Base-by-base conservation (phyloP, 1,140 invertebrate genomes). In the Dendrolimus kikuchii region DNA sequence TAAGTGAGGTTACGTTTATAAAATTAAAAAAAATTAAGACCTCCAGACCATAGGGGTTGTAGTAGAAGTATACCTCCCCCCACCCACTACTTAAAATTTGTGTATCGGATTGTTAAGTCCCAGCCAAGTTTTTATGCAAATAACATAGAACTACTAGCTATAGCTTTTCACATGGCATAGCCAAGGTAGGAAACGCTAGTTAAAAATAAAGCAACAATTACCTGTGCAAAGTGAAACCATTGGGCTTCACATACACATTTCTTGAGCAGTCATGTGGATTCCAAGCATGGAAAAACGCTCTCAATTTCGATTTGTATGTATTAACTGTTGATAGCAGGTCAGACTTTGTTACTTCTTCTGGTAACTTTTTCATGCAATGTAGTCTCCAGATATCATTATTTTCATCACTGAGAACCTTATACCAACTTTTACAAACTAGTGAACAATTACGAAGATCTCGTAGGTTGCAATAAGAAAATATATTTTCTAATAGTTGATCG, bases 181-280 rank as follows among this genome's bases (percentile, higher is more conserved):
- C 23, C 3, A n/a, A n/a, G 38, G n/a, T 8, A 46, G 38, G 43
- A 48, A 55, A 48, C 43, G 39, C 49, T 49, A 7, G 41, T 49
- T 8, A 51, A 52, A 42, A 0, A 47, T 58, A 46, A 23, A 23
- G 23, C 23, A 2, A 2, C 23, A 44, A 23, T 36, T 68, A 86
- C 88, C 96, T 92, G 89, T 99, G 98, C 62, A 99, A 88, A 5
- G 98, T 99, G 79, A 99, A 99, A 50, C 96, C 97, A 89, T 98
- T 99, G 23, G 95, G 92, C 89, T 98, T 99, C 50, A 99, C 94
- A 79, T 97, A 99, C 79, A 99, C 95, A 89, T 99, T 98, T 73
- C 95, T 91, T 23, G 97, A 99, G 79, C 96, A 98, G 79, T 99
- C 98, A 80, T 96, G 94, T 2, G 97, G 95, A 88, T 97, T 99